A percentile compares a stretch with the other conserved stretches of the same genome.
phyloP scores from a whole-genome alignment of 2,797 vertebrate genomes.

The Arremon brunneinucha region DNA sequence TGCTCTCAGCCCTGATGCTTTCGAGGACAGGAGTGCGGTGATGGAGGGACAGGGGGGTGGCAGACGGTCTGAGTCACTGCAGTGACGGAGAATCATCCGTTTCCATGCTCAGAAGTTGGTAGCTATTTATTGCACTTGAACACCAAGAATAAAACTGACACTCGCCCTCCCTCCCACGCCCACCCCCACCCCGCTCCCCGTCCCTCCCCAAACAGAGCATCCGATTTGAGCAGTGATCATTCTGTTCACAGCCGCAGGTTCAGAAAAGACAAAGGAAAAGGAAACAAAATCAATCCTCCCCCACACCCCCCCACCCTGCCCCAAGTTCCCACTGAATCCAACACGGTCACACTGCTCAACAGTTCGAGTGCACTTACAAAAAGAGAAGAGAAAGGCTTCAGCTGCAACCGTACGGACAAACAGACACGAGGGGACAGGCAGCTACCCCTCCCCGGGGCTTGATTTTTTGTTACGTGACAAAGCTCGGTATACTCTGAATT shows the following conservation, averaged over 20 bases:
- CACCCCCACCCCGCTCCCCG: neutral
- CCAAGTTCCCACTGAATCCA: constrained; percentile 49
- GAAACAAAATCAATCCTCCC: neutral
- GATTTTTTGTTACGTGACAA: constrained; percentile 11
- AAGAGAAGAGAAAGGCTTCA: constrained; percentile 52
- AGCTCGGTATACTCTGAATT: constrained; percentile 22
- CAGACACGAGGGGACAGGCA: constrained; percentile 14
- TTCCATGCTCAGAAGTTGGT: constrained; percentile 72
- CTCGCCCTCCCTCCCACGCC: constrained; percentile 45
- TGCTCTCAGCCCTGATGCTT: neutral
- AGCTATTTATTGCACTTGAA: constrained; percentile 84
- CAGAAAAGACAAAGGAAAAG: constrained; percentile 2
- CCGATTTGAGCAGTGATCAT: constrained; percentile 75
- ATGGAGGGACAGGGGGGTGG: neutral
- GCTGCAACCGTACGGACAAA: neutral
- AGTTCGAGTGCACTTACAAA: constrained; percentile 47
- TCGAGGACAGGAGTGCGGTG: neutral
- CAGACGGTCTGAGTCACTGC: constrained; percentile 25
- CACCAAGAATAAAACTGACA: constrained; percentile 80
- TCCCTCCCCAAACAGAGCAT: constrained; percentile 56
- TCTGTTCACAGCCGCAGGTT: constrained; percentile 75
- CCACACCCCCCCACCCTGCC: neutral
- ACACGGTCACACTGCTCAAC: constrained; percentile 63
- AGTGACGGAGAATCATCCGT: constrained; percentile 50
- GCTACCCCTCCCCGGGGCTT: constrained; percentile 17